Evolutionary conservation across 2,888 invertebrate genomes (phyloP).

Genomic region (Clostera curtula): DNA sequence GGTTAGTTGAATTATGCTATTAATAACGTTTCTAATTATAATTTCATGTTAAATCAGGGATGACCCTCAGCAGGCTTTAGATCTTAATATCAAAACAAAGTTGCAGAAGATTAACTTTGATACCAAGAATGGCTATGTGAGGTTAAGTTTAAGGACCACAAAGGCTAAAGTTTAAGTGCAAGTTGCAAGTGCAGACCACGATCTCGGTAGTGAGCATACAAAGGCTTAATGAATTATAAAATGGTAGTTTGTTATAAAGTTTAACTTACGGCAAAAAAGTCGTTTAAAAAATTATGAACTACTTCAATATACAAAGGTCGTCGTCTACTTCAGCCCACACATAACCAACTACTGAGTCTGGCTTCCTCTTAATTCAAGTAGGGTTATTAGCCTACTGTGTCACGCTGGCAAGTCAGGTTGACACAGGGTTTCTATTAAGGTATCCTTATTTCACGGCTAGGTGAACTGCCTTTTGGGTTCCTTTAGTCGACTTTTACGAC

Average conservation of each 20-base stretch:
- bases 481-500: no score
- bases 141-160: constrained; percentile 45
- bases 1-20: constrained; percentile 19
- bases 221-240: constrained; percentile 38
- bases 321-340: no score
- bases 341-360: no score
- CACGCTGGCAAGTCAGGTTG: no score
- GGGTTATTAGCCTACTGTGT: no score
- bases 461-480: no score
- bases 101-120: constrained; percentile 39
- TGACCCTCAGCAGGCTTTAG: constrained; percentile 32
- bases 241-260: constrained; percentile 18
- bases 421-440: no score
- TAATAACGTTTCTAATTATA: constrained; percentile 7
- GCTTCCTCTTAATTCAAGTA: no score
- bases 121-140: constrained; percentile 33
- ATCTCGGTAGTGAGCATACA: constrained; percentile 32
- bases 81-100: constrained; percentile 31
- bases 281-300: constrained; percentile 14
- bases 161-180: constrained; percentile 46
- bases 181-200: constrained; percentile 37
- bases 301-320: no score
- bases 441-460: no score
- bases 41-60: constrained; percentile 14
- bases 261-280: no score